A percentile compares a stretch with the other conserved stretches of the same genome.
Conservation (phyloP, 2,797 vertebrate genomes). For the Micromesistius poutassou region DNA sequence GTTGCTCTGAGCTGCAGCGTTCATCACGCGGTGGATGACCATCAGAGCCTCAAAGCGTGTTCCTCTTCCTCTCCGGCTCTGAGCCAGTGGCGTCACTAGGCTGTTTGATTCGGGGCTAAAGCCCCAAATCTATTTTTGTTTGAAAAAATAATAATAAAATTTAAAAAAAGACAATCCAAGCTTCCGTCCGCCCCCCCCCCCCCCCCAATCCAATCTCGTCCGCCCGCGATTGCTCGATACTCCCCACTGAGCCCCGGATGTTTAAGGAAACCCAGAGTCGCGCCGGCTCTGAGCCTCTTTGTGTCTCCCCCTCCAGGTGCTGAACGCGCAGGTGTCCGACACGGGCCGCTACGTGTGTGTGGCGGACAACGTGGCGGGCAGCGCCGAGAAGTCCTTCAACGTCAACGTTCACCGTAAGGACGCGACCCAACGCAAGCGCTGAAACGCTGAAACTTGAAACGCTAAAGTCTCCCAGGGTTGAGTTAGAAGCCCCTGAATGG, state of each 20-base stretch:
- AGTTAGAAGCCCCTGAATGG: background rate
- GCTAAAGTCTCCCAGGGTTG: background rate
- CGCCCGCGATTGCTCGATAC: too few relatives aligned
- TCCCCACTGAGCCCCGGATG: too few relatives aligned
- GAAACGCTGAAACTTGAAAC: too few relatives aligned
- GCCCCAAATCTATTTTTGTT: too few relatives aligned
- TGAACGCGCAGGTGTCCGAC: conserved; percentile 81
- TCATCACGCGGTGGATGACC: background rate
- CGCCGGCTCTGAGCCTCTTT: background rate
- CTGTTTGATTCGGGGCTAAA: too few relatives aligned
- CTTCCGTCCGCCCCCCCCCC: too few relatives aligned
- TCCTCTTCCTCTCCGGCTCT: too few relatives aligned
- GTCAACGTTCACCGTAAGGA: conserved; percentile 91
- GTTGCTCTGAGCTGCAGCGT: background rate
- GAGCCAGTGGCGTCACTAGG: too few relatives aligned
- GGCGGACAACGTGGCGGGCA: conserved; percentile 88
- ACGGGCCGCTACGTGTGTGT: conserved; percentile 88
- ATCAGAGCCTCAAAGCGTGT: background rate
- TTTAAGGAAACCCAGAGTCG: too few relatives aligned
- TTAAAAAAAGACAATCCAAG: too few relatives aligned
- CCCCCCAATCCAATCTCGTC: too few relatives aligned
- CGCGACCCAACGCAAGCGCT: background rate
- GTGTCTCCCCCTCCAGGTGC: conserved; percentile 70
- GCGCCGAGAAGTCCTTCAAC: conserved; percentile 88
- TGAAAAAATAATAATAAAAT: too few relatives aligned